Evolutionary conservation across 2,888 invertebrate genomes (phyloP).

Genomic region (Tipula confusa): DNA sequence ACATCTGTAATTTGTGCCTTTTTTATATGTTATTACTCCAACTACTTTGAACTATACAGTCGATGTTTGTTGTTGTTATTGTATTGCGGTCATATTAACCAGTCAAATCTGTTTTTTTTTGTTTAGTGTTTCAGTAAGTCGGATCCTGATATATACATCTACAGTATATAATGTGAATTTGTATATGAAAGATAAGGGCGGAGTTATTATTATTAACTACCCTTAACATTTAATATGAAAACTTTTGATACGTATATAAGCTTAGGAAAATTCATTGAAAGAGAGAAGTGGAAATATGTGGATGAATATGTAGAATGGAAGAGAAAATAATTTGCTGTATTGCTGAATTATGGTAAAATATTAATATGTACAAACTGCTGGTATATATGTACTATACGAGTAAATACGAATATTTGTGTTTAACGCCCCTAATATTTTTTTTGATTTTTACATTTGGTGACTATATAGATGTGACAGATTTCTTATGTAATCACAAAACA

Average conservation of each 20-base stretch:
- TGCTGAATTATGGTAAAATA: neutral
- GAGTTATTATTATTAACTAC: neutral
- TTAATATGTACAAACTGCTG: neutral
- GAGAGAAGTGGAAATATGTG: neutral
- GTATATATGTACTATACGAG: too few relatives aligned
- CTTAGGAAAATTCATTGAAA: neutral
- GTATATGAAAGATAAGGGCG: neutral
- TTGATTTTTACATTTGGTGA: neutral
- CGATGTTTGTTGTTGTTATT: neutral
- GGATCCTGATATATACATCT: neutral
- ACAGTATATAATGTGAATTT: neutral
- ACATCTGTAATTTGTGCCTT: constrained; percentile 25
- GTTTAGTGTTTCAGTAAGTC: neutral
- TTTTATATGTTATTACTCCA: constrained; percentile 15
- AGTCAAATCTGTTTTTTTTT: constrained; percentile 40
- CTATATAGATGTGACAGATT: neutral
- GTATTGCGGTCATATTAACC: constrained; percentile 48
- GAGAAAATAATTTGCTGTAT: neutral
- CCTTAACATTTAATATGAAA: neutral
- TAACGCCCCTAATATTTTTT: neutral
- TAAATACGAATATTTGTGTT: too few relatives aligned
- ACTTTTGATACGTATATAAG: neutral
- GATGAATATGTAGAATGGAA: too few relatives aligned
- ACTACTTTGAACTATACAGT: neutral
- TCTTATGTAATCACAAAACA: neutral